A percentile compares a stretch with the other conserved stretches of the same genome.
phyloP scores from a whole-genome alignment of 2,797 vertebrate species.

The Parotocinclus haroldoi region DNA sequence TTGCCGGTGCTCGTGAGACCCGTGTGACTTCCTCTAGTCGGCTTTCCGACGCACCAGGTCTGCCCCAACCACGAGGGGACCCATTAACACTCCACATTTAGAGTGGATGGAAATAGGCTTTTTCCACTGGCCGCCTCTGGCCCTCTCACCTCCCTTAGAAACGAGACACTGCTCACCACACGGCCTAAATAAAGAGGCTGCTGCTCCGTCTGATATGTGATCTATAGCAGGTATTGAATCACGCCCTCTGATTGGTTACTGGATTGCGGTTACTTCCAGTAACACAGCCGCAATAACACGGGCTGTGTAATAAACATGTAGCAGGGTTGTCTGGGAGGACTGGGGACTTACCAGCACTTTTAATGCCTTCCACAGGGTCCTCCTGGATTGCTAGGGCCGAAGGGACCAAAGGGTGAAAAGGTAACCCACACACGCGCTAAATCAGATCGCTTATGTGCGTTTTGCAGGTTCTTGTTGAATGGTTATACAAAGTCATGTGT shows the following conservation, averaged over 20 bases:
- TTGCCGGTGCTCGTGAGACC: constrained; percentile 45
- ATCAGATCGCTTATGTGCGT: no score
- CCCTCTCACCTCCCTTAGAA: constrained; percentile 71
- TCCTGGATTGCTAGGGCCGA: constrained; percentile 84
- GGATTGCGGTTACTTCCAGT: not conserved
- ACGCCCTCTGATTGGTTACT: constrained; percentile 7
- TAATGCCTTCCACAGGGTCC: constrained; percentile 74
- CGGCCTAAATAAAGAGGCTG: constrained; percentile 33
- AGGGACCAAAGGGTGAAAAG: constrained; percentile 92
- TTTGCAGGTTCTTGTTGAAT: no score
- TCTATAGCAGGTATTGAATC: constrained; percentile 17
- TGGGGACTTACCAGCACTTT: no score
- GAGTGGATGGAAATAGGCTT: constrained; percentile 76
- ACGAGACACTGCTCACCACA: constrained; percentile 44
- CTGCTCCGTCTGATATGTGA: constrained; percentile 28
- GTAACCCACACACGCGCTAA: constrained; percentile 58
- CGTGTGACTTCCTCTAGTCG: constrained; percentile 49
- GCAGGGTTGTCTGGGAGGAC: no score
- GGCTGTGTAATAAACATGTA: not conserved
- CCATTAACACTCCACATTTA: constrained; percentile 77
- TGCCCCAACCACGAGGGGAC: constrained; percentile 59
- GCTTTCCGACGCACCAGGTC: constrained; percentile 61
- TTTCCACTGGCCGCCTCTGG: constrained; percentile 71
- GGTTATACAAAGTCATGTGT: no score
- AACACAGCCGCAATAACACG: not conserved